Percentiles rank a stretch among this genome's conserved stretches.
phyloP scores from a whole-genome alignment of 2,888 invertebrate genomes.

The Phasia obesa region DNA sequence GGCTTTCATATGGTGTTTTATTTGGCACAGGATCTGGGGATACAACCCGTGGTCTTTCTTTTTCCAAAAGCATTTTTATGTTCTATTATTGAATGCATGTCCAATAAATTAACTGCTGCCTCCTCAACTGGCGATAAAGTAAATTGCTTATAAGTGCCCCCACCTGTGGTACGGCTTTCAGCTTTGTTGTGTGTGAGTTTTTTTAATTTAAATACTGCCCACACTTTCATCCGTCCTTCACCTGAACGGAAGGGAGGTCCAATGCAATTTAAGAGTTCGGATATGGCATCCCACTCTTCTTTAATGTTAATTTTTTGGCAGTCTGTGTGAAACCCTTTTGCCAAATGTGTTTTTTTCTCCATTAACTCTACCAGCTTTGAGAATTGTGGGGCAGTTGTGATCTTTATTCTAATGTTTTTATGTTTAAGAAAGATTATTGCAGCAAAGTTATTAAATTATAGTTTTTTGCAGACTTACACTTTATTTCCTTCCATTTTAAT shows the following conservation, averaged over 20 bases:
- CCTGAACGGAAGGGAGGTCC: slow-evolving; percentile 4
- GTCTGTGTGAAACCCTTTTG: slow-evolving; percentile 12
- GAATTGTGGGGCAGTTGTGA: slow-evolving; percentile 33
- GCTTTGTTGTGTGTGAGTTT: background rate
- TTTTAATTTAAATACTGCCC: slow-evolving; percentile 19
- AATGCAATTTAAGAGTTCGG: slow-evolving; percentile 22
- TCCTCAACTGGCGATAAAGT: slow-evolving; percentile 14
- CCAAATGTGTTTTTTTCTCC: slow-evolving; percentile 25
- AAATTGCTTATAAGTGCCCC: slow-evolving; percentile 1
- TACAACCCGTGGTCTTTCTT: slow-evolving; percentile 5
- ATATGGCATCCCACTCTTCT: slow-evolving; percentile 7
- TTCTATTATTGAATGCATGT: slow-evolving; percentile 12
- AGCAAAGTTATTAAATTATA: background rate
- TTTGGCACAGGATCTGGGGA: slow-evolving; percentile 4
- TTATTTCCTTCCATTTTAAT: no score
- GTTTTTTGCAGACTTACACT: no score
- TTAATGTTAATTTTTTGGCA: slow-evolving; percentile 29
- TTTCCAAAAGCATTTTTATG: slow-evolving; percentile 13
- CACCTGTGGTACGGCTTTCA: slow-evolving; percentile 16
- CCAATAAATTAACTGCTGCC: slow-evolving; percentile 9
- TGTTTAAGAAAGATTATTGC: slow-evolving; percentile 1
- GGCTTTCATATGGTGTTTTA: background rate
- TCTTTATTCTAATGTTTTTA: slow-evolving; percentile 12
- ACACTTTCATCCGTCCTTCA: slow-evolving; percentile 10
- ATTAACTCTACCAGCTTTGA: slow-evolving; percentile 7